phyloP scores from a whole-genome alignment of 2,888 invertebrate species.

The Rhimphoctona megacephalus region DNA sequence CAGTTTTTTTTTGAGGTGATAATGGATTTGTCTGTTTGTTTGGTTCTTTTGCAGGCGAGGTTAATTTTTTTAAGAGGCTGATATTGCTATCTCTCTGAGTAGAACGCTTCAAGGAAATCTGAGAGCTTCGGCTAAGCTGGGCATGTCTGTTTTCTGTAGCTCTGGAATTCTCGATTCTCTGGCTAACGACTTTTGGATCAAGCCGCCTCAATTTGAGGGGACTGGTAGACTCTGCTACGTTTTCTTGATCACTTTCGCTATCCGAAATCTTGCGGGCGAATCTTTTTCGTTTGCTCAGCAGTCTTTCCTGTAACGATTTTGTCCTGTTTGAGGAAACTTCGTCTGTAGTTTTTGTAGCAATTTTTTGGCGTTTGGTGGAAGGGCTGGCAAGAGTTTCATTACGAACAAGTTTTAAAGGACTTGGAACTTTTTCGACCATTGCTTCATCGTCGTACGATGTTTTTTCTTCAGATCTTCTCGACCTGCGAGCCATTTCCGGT shows the following conservation, averaged over 20 bases:
- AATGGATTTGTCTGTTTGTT: not conserved
- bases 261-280: slow-evolving; percentile 7
- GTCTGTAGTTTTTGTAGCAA: not conserved
- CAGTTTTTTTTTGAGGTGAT: not conserved
- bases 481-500: not conserved
- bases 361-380: not conserved
- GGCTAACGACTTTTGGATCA: slow-evolving; percentile 19
- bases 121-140: slow-evolving; percentile 18
- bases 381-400: not conserved
- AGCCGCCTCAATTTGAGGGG: slow-evolving; percentile 42
- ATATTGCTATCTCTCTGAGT: slow-evolving; percentile 56
- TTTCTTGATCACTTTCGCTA: slow-evolving; percentile 51
- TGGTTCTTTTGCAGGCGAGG: slow-evolving; percentile 5
- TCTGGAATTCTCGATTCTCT: not conserved
- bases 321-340: not conserved
- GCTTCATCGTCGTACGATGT: slow-evolving; percentile 13
- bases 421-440: not conserved
- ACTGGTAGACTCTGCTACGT: not conserved
- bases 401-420: slow-evolving; percentile 4
- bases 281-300: slow-evolving; percentile 45
- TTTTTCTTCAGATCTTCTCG: not conserved
- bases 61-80: slow-evolving; percentile 43
- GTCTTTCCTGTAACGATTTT: not conserved
- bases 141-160: not conserved
- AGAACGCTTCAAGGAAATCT: not conserved